Evolutionary conservation across 2,113 vertebrate genomes (phyloP).

Genomic region (Scalopus aquaticus): DNA sequence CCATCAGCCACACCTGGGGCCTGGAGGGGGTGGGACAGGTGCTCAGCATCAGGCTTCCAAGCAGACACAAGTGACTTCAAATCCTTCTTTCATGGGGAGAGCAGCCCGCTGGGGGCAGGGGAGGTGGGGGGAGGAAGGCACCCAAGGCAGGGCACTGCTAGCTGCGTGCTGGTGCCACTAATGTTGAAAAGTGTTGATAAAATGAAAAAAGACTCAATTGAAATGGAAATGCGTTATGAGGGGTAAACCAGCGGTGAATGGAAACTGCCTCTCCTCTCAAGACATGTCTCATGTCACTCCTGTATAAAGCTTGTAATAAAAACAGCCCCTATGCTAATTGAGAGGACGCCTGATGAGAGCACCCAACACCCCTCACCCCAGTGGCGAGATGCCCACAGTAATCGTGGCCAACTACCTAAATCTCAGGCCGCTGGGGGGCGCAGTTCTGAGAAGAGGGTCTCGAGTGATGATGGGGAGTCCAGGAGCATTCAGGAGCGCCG

Average conservation of each 20-base stretch:
- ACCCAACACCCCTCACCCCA: fast-evolving
- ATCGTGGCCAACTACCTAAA: fast-evolving
- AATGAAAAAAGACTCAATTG: slow-evolving; percentile 24
- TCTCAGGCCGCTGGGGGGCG: fast-evolving
- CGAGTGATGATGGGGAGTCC: background rate
- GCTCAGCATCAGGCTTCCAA: background rate
- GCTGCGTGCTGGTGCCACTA: background rate
- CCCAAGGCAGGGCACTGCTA: background rate
- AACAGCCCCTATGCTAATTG: background rate
- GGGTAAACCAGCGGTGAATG: background rate
- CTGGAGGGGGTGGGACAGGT: fast-evolving
- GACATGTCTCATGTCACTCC: slow-evolving; percentile 30
- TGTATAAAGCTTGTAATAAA: slow-evolving; percentile 45
- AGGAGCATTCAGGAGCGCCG: background rate
- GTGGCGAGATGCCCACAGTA: background rate
- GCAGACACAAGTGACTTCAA: background rate
- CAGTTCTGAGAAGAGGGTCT: background rate
- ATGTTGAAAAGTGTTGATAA: background rate
- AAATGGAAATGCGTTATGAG: slow-evolving; percentile 54
- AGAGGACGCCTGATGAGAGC: background rate
- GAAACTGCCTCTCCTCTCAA: slow-evolving; percentile 41
- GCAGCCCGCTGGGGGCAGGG: no score
- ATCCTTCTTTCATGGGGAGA: background rate
- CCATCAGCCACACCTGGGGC: background rate
- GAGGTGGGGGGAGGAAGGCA: background rate